Evolutionary conservation across 2,113 vertebrate species (phyloP).

Genomic region (Synodontis membranacea): DNA sequence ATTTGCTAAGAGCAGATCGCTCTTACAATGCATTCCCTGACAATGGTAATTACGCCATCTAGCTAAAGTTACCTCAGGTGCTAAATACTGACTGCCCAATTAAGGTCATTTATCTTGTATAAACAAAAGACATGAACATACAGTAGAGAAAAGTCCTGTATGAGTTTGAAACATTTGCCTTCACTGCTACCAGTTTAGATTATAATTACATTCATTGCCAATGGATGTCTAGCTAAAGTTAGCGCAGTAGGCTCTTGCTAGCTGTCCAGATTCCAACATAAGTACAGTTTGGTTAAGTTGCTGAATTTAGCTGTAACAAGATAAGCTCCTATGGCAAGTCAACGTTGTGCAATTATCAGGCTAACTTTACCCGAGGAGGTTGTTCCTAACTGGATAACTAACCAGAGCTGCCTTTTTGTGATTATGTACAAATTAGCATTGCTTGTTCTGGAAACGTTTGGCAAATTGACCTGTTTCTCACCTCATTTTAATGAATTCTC

Average conservation of each 20-base stretch:
- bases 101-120: background rate
- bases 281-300: background rate
- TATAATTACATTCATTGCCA: background rate
- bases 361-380: background rate
- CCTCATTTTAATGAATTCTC: background rate
- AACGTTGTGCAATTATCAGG: background rate
- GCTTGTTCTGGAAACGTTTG: background rate
- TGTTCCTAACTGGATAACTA: background rate
- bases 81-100: background rate
- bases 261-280: background rate
- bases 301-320: background rate
- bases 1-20: background rate
- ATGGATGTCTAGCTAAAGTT: background rate
- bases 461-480: background rate
- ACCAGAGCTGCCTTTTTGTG: background rate
- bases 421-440: background rate
- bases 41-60: background rate
- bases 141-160: background rate
- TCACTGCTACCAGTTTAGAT: background rate
- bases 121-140: background rate
- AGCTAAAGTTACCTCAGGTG: conserved; percentile 7
- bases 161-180: background rate
- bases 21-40: background rate
- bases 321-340: background rate
- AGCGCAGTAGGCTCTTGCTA: background rate